These are phyloP conservation scores for Vipera latastei DNA, from an alignment of 2,797 vertebrate species.

Conservation along the genomic window DNA sequence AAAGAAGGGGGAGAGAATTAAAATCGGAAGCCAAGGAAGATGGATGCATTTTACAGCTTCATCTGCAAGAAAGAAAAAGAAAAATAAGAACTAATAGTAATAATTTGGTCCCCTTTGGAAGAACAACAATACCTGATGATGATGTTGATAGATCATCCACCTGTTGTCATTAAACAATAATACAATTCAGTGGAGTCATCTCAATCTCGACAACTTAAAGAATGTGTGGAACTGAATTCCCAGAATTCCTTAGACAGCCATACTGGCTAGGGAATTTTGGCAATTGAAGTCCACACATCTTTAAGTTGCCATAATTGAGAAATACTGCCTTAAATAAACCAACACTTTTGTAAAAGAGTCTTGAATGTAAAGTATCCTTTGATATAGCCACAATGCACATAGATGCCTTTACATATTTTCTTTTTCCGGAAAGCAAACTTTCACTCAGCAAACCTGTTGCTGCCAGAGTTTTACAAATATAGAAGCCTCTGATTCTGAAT, in stretches of 20 bases:
- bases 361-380: background rate
- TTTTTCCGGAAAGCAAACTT: background rate
- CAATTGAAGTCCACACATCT: background rate
- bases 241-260: background rate
- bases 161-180: background rate
- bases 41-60: conserved; percentile 63
- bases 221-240: background rate
- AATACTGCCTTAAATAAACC: background rate
- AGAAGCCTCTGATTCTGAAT: background rate
- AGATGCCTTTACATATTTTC: background rate
- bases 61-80: conserved; percentile 71
- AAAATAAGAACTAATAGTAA: background rate
- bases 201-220: background rate
- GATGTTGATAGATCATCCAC: background rate
- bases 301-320: background rate
- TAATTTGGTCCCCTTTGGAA: background rate
- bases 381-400: background rate
- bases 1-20: conserved; percentile 17
- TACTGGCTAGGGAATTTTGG: background rate
- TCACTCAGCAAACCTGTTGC: background rate
- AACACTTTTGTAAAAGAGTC: background rate
- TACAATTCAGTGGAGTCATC: background rate
- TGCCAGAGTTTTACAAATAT: background rate
- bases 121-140: background rate
- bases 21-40: conserved; percentile 77